A percentile compares a stretch with the other conserved stretches of the same genome.
These are phyloP conservation scores for Miltochrista miniata DNA, from an alignment of 2,888 invertebrate genomes.

Conservation along the genomic window DNA sequence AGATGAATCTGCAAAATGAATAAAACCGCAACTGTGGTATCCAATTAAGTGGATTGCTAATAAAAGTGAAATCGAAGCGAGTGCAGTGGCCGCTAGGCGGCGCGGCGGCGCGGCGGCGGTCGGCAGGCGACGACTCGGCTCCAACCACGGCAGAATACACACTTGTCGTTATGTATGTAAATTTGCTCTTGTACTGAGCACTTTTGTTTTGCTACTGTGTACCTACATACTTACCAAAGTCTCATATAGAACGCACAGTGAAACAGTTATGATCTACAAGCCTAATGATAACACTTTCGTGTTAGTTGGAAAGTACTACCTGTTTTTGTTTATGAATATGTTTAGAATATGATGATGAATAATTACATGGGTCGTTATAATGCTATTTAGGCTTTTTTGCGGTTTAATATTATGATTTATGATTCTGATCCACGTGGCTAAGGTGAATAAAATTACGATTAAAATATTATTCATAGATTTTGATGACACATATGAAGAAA, in stretches of 20 bases:
- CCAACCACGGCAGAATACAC: slow-evolving; percentile 20
- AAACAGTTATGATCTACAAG: slow-evolving; percentile 10
- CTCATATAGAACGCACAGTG: slow-evolving; percentile 11
- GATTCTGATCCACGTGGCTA: slow-evolving; percentile 10
- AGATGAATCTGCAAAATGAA: slow-evolving; percentile 79
- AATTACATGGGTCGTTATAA: slow-evolving; percentile 33
- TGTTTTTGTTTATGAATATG: slow-evolving; percentile 19
- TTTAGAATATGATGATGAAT: slow-evolving; percentile 27
- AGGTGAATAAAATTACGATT: slow-evolving; percentile 11
- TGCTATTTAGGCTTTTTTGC: not conserved
- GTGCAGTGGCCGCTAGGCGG: slow-evolving; percentile 76
- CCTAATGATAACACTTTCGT: slow-evolving; percentile 27
- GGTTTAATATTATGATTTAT: slow-evolving; percentile 12
- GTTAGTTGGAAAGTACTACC: slow-evolving; percentile 27
- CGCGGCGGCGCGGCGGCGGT: slow-evolving; percentile 60
- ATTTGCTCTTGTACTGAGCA: slow-evolving; percentile 20
- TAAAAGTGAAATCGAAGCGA: slow-evolving; percentile 83
- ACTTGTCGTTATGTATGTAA: slow-evolving; percentile 20
- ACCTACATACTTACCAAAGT: slow-evolving; percentile 11
- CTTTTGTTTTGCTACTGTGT: slow-evolving; percentile 19
- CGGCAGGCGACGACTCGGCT: slow-evolving; percentile 23
- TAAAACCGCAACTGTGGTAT: slow-evolving; percentile 79
- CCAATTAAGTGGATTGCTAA: slow-evolving; percentile 83
- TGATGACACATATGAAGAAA: not conserved
- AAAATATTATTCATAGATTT: not conserved